Evolutionary conservation across 2,797 vertebrate genomes (phyloP), one percentile per base, ranked within the genome.

Genomic region (Arrhamphus sclerolepis): DNA sequence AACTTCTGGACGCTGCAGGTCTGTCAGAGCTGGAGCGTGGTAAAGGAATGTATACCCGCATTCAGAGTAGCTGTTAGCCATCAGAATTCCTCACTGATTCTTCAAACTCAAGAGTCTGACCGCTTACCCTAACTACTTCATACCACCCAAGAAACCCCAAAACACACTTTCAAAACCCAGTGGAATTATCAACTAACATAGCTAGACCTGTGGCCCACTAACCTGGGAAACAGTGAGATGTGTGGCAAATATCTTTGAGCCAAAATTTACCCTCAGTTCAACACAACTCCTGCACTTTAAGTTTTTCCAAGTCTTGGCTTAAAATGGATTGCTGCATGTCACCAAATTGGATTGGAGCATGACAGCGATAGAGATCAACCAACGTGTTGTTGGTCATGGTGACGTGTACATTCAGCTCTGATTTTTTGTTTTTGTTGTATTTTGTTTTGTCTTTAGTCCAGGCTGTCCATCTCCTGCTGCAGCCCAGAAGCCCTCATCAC

Each of bases 401-500:
- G 19, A 40, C 21, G 17, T 63, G 58, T 39, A 31, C 21, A n/a
- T 56, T 66, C 16, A 61, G 66, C 39, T 73, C 62, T 89, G 65
- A 89, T 84, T 73, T 79, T 16, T 75, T 26, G n/a, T 43, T 76
- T 85, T 76, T 86, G 73, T 90, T 68, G 89, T 75, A 77, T 73
- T 62, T 38, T 73, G 85, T 75, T 87, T 74, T 91, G 70, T 90
- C 77, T 80, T 73, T 61, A 91, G 90, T 56, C 62, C 46, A 47
- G 63, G 56, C 38, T 62, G 51, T 16, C 24, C 13, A 3, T 38
- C 62, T 53, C 55, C 49, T 8, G 63, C 68, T 64, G 72, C 46
- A 46, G 53, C 67, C 54, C 72, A 75, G 72, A 67, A 17, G 53
- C 54, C 77, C 46, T 31, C 62, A 20, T 28, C 62, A 43, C 22